Percentiles rank a stretch among this genome's conserved stretches.
Evolutionary conservation across 2,888 invertebrate species (phyloP).

Genomic region (Miltochrista miniata): DNA sequence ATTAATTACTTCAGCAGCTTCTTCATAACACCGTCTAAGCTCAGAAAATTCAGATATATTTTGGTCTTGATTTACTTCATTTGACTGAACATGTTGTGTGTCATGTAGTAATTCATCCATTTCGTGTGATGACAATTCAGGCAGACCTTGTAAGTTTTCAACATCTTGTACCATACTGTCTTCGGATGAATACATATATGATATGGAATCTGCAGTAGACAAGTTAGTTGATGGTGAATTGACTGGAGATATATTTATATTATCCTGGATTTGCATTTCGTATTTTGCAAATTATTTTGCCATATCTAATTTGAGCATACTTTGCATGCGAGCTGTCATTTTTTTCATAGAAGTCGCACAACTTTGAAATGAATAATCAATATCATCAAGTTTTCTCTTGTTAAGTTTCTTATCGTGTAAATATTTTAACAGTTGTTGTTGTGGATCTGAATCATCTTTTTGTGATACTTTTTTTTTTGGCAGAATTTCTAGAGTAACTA

Average conservation of each 20-base stretch:
- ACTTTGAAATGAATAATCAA: slow-evolving; percentile 28
- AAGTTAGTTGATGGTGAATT: slow-evolving; percentile 14
- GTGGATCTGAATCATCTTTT: too few relatives aligned
- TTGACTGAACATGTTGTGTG: slow-evolving; percentile 8
- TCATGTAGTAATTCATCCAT: slow-evolving; percentile 7
- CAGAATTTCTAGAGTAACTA: not conserved
- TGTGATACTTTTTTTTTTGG: slow-evolving; percentile 1
- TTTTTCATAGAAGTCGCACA: slow-evolving; percentile 29
- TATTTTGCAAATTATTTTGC: slow-evolving; percentile 30
- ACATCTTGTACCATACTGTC: slow-evolving; percentile 12
- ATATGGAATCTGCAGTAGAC: slow-evolving; percentile 3
- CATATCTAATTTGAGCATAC: slow-evolving; percentile 31
- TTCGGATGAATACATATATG: slow-evolving; percentile 11
- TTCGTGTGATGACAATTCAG: slow-evolving; percentile 9
- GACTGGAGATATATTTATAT: slow-evolving; percentile 4
- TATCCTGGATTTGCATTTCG: slow-evolving; percentile 17
- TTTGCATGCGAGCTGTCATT: slow-evolving; percentile 30
- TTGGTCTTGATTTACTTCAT: slow-evolving; percentile 8
- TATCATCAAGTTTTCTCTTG: slow-evolving; percentile 9
- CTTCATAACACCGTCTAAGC: slow-evolving; percentile 10
- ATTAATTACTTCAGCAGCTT: slow-evolving; percentile 8
- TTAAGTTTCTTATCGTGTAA: not conserved
- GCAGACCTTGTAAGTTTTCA: slow-evolving; percentile 9
- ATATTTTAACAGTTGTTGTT: not conserved
- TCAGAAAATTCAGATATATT: slow-evolving; percentile 10